phyloP scores from a whole-genome alignment of 1,140 invertebrate species.

The Halyomorpha halys region DNA sequence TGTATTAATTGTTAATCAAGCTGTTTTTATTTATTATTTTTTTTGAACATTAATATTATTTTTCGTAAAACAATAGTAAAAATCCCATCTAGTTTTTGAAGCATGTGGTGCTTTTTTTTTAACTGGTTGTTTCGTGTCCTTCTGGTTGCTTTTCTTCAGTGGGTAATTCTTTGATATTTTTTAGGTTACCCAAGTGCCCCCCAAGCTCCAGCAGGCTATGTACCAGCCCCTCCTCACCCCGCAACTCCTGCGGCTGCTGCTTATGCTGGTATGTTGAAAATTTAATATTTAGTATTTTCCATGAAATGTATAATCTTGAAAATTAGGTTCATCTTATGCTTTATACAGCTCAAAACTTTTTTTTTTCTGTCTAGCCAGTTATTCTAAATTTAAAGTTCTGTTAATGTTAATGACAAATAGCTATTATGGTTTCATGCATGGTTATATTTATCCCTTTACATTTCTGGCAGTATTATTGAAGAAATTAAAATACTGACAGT shows the following conservation, averaged over 20 bases:
- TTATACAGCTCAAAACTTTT: no score
- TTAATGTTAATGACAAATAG: no score
- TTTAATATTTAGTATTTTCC: not conserved
- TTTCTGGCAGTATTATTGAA: no score
- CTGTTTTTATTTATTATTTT: no score
- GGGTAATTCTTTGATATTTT: slow-evolving; percentile 31
- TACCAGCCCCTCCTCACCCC: slow-evolving; percentile 41
- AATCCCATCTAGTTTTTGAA: slow-evolving; percentile 19
- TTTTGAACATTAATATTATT: not conserved
- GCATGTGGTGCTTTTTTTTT: slow-evolving; percentile 19
- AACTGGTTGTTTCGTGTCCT: slow-evolving; percentile 19
- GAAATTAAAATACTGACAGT: no score
- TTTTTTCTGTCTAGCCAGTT: no score
- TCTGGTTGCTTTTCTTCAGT: not conserved
- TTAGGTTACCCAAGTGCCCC: slow-evolving; percentile 43
- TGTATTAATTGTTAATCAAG: not conserved
- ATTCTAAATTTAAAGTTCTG: no score
- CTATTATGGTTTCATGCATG: no score
- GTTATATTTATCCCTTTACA: no score
- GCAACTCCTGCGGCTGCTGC: slow-evolving; percentile 23
- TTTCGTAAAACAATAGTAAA: slow-evolving; percentile 6
- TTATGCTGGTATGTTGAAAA: slow-evolving; percentile 33
- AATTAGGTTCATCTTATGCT: no score
- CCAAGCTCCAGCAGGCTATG: slow-evolving; percentile 43
- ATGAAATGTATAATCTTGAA: no score